These are phyloP conservation scores for Loris lydekkerianus DNA, from an alignment of 2,797 vertebrate species.

Conservation along the genomic window DNA sequence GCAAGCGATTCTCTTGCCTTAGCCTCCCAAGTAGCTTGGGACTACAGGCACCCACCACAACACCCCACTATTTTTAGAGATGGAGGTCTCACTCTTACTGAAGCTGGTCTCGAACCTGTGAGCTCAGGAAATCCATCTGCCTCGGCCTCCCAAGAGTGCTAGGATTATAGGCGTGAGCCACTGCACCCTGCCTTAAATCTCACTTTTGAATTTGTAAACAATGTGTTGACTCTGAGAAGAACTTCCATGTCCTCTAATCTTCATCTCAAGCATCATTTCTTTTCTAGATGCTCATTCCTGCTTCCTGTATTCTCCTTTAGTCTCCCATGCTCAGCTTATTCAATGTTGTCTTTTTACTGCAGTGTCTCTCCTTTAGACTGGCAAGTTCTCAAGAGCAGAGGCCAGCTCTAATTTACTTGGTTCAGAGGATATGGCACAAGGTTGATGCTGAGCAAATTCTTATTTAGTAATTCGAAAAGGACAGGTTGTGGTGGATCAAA, in stretches of 20 bases:
- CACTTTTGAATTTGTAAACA: neutral
- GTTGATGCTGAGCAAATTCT: neutral
- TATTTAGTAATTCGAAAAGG: neutral
- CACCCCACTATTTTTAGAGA: too few species aligned
- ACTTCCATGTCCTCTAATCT: neutral
- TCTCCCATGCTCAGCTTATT: neutral
- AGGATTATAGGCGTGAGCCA: too few species aligned
- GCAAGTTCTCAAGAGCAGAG: neutral
- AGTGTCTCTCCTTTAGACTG: neutral
- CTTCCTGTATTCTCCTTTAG: neutral
- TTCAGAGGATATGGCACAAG: neutral
- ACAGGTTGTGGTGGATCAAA: neutral
- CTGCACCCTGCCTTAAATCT: neutral
- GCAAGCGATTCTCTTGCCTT: too few species aligned
- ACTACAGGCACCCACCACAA: too few species aligned
- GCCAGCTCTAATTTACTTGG: neutral
- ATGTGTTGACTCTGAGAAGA: neutral
- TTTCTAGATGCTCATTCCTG: neutral
- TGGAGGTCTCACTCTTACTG: too few species aligned
- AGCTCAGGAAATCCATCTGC: too few species aligned
- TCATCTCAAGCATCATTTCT: neutral
- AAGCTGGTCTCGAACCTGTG: too few species aligned
- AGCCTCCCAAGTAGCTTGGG: too few species aligned
- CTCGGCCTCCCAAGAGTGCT: too few species aligned
- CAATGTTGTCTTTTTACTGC: neutral